phyloP scores from a whole-genome alignment of 2,888 invertebrate genomes.

The Napeogenes sylphis region DNA sequence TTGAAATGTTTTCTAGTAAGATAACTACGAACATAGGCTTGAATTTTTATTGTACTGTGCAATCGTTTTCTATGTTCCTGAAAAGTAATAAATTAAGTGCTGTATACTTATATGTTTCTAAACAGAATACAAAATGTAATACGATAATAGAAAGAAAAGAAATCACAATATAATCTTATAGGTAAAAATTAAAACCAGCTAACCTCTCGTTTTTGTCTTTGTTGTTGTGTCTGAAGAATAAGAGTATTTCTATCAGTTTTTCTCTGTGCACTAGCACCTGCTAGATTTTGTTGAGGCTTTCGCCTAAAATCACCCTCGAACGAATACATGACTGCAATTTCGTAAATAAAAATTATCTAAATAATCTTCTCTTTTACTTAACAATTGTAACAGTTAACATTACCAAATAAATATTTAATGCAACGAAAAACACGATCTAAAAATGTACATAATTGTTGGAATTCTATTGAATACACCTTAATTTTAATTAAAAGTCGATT shows the following conservation, averaged over 20 bases:
- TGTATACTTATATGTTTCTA: not conserved
- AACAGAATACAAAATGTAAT: not conserved
- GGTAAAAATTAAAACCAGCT: constrained; percentile 23
- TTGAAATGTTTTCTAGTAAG: constrained; percentile 82
- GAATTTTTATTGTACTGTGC: constrained; percentile 87
- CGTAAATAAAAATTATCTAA: constrained; percentile 64
- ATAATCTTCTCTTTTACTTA: constrained; percentile 23
- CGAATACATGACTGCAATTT: constrained; percentile 75
- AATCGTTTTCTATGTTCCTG: constrained; percentile 84
- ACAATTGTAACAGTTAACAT: not conserved
- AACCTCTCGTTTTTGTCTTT: constrained; percentile 92
- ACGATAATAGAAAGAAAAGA: not conserved
- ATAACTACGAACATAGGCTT: constrained; percentile 88
- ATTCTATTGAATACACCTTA: constrained; percentile 3
- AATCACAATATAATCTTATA: constrained; percentile 11
- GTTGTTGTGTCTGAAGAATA: constrained; percentile 88
- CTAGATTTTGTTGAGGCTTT: constrained; percentile 91
- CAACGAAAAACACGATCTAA: not conserved
- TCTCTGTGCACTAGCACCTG: constrained; percentile 88
- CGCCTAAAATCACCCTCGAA: constrained; percentile 95
- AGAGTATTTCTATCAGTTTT: constrained; percentile 82
- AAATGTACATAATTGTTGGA: constrained; percentile 2
- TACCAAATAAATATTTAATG: not conserved
- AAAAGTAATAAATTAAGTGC: constrained; percentile 26
- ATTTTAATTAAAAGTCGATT: not conserved